Conservation (phyloP, 2,113 vertebrate genomes). For the Nibea coibor region DNA sequence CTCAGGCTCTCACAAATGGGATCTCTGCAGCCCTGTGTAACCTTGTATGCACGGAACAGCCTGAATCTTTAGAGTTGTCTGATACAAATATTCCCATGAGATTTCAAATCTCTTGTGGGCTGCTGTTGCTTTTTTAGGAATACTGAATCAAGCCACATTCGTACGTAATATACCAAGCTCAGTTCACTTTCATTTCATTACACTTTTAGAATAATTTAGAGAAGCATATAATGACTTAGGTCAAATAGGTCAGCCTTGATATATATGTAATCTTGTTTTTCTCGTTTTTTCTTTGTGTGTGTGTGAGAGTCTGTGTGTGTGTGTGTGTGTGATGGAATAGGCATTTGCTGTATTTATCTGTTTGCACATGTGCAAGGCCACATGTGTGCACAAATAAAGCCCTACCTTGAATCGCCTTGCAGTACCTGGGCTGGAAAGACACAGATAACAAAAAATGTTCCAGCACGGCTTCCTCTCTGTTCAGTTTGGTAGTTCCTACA, state of each 20-base stretch:
- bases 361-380: constrained; percentile 8
- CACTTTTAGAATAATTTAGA: not conserved
- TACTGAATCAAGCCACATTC: not conserved
- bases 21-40: constrained; percentile 63
- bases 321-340: not conserved
- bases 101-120: constrained; percentile 23
- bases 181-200: not conserved
- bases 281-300: too few relatives aligned
- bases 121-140: constrained; percentile 6
- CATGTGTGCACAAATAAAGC: constrained; percentile 12
- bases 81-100: constrained; percentile 42
- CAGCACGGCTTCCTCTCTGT: constrained; percentile 47
- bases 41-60: constrained; percentile 58
- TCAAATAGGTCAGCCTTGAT: not conserved
- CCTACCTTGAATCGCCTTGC: constrained; percentile 16
- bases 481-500: constrained; percentile 63
- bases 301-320: too few relatives aligned
- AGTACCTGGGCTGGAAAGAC: constrained; percentile 41
- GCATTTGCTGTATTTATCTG: not conserved
- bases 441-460: constrained; percentile 58
- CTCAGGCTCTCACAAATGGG: constrained; percentile 65
- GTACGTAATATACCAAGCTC: not conserved
- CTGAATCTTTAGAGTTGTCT: constrained; percentile 47
- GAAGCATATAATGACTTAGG: not conserved
- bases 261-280: not conserved